Evolutionary conservation across 2,797 vertebrate genomes (phyloP), one percentile per base, ranked within the genome.

Genomic region (Podarcis siculus): DNA sequence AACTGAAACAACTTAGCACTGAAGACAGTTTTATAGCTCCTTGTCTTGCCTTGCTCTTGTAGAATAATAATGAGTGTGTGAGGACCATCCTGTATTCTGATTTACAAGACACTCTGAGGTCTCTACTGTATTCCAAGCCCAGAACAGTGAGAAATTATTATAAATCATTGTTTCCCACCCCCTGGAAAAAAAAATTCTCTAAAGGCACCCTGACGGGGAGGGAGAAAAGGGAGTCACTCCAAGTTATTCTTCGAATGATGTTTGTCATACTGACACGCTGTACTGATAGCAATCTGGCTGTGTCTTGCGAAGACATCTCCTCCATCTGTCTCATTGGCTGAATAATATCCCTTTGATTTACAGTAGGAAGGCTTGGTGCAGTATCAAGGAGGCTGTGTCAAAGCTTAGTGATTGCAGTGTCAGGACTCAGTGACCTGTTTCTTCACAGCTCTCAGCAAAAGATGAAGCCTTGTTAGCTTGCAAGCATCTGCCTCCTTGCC

Each of bases 21-120:
- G 61, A 73, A 27, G 94, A 94, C 94, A 96, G 93, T 93, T 95
- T 96, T 95, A 96, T 77, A 88, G 92, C 93, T 94, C 91, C 93
- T 93, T 12, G n/a, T 91, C 92, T 92, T 92, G 64, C 77, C 91
- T 94, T n/a, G 83, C 93, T 96, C 94, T 92, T 76, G 79, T 85
- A 67, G 94, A 96, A 95, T 93, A 92, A 91, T 91, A 87, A 89
- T 5, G 79, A 93, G 79, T 4, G 75, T 45, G 92, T 93, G 92
- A 90, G 80, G 92, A 90, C 76, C 55, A 77, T 86, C 93, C 55
- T 5, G 82, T 61, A 45, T 69, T 91, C 94, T 96, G 95, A 96
- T 96, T 96, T 96, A 96, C 92, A 88, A 83, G 88, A 87, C 90
- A 87, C 84, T 93, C 86, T 37, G 82, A 85, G 89, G 82, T 84